phyloP scores from a whole-genome alignment of 2,113 vertebrate genomes.

The Corapipo altera region DNA sequence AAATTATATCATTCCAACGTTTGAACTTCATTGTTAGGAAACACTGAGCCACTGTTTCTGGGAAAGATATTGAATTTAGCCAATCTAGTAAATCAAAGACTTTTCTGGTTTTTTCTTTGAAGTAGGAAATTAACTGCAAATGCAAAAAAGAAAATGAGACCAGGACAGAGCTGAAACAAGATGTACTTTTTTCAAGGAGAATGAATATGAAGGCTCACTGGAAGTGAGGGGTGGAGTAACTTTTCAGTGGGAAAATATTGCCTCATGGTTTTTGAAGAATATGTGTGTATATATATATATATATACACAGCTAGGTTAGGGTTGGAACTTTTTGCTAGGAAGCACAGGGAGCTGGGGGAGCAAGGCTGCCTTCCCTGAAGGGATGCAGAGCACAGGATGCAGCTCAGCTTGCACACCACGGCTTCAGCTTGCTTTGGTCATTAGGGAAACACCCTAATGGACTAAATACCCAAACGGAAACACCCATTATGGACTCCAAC shows the following conservation, averaged over 20 bases:
- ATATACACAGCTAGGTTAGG: neutral
- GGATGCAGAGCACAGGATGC: neutral
- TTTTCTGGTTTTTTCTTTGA: neutral
- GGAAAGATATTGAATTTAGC: slow-evolving; percentile 27
- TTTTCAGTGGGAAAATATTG: neutral
- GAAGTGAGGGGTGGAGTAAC: neutral
- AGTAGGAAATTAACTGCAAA: slow-evolving; percentile 46
- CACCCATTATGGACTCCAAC: neutral
- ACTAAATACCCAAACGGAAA: neutral
- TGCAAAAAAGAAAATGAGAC: neutral
- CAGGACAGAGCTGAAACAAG: neutral
- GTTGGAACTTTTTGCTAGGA: neutral
- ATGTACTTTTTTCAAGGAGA: neutral
- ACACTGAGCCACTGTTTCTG: slow-evolving; percentile 39
- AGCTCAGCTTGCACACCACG: fast-evolving
- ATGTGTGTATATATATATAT: no score
- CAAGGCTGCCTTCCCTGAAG: neutral
- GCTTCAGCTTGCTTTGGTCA: neutral
- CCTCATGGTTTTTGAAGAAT: neutral
- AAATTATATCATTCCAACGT: slow-evolving; percentile 33
- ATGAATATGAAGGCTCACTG: neutral
- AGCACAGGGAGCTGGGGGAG: fast-evolving
- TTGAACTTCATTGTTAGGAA: neutral
- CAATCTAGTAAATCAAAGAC: slow-evolving; percentile 30
- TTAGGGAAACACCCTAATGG: neutral